Evolutionary conservation across 2,888 invertebrate species (phyloP), one percentile per base, ranked within the genome.

Genomic region (Tuta absoluta): DNA sequence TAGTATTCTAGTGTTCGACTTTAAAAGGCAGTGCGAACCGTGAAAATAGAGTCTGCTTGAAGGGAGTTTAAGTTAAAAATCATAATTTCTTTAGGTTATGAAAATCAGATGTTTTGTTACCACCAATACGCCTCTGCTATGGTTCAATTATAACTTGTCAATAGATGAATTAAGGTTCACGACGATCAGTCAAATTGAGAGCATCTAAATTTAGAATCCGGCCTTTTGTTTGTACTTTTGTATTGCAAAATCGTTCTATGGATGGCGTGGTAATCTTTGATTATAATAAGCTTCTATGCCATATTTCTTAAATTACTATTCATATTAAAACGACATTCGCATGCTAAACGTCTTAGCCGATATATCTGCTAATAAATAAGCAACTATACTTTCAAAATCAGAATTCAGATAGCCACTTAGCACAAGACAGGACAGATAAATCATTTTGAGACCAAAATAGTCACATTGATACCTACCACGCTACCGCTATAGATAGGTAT

Each of bases 351-450:
- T 45, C 45, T 33, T 33, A 10, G 10, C 4, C 33, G 10, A 33
- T 33, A 33, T 5, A 33, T 5, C 2, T 17, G 45, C 45, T 45
- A 45, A 45, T 45, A 8, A 45, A 45, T 17, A 17, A 45, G 45
- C n/a, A 45, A 53, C 51, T 53, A 53, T 53, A 23, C 24, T 33
- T 33, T 56, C 33, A 56, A 33, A 56, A 33, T 2, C 24, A n/a
- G 56, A 33, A 56, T 56, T 19, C 3, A 17, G 56, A 56, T 56
- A 56, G 21, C 28, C 56, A 56, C 56, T 56, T 56, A 56, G 33
- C 56, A 33, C 8, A 56, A 56, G 33, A 12, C 24, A 56, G 28
- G 14, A 56, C 56, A 33, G 56, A 56, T 56, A 33, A 56, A 28
- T 56, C 56, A 56, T 24, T 53, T 3, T 17, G 17, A 12, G 28